Conservation (phyloP, 1,140 invertebrate species). For the Zaprionus nigranus region DNA sequence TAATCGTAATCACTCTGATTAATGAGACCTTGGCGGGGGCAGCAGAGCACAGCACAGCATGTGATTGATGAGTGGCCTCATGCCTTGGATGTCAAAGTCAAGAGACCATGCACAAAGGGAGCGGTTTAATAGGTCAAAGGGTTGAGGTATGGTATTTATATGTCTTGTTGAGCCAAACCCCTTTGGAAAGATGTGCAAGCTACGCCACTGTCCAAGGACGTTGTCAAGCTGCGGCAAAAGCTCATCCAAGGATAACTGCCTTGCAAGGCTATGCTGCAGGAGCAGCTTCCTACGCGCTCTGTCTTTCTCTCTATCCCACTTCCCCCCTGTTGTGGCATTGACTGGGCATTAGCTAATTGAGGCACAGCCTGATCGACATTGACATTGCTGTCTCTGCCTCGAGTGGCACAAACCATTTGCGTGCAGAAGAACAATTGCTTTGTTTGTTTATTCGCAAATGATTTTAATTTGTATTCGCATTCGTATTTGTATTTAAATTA, state of each 20-base stretch:
- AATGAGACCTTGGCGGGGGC: background rate
- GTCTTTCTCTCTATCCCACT: too few species aligned
- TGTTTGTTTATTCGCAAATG: conserved; percentile 15
- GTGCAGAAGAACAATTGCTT: conserved; percentile 35
- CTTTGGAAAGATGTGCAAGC: background rate
- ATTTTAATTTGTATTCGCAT: conserved; percentile 15
- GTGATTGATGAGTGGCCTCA: conserved; percentile 6
- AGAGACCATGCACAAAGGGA: background rate
- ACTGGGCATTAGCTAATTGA: conserved; percentile 37
- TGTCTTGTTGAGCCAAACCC: background rate
- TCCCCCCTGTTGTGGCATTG: conserved; percentile 22
- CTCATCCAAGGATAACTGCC: background rate
- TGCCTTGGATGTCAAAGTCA: background rate
- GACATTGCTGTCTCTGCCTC: conserved; percentile 9
- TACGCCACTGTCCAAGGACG: background rate
- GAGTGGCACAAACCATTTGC: conserved; percentile 22
- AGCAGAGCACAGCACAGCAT: conserved; percentile 1
- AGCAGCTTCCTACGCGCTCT: background rate
- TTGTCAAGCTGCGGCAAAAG: background rate
- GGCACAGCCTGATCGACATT: conserved; percentile 2
- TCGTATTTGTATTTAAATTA: conserved; percentile 18
- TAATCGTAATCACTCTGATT: conserved; percentile 18
- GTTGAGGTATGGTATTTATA: too few species aligned
- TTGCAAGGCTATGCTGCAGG: conserved; percentile 27
- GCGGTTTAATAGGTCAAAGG: background rate